Evolutionary conservation across 2,888 invertebrate species (phyloP).

Genomic region (Chrysolina americana): DNA sequence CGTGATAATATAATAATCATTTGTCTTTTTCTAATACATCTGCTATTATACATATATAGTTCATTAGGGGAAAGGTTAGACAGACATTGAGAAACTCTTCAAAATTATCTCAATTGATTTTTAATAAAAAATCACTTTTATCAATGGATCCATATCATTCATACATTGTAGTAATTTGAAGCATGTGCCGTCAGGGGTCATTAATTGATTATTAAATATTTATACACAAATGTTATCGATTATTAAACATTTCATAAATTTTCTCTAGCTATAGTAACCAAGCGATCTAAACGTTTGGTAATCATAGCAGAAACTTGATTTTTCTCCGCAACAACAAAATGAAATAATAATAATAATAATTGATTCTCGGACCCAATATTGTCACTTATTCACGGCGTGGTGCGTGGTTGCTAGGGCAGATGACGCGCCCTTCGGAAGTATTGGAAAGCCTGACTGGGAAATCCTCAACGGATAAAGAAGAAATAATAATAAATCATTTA

Average conservation of each 20-base stretch:
- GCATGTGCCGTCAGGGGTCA: constrained; percentile 13
- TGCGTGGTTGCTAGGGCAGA: too few relatives aligned
- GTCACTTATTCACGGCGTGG: too few relatives aligned
- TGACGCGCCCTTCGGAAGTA: too few relatives aligned
- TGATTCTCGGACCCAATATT: too few relatives aligned
- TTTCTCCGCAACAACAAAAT: too few relatives aligned
- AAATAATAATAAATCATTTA: too few relatives aligned
- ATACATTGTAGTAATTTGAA: background rate
- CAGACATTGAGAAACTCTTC: background rate
- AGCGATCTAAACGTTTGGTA: background rate
- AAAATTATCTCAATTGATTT: constrained; percentile 1
- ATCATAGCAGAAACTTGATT: too few relatives aligned
- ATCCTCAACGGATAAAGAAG: too few relatives aligned
- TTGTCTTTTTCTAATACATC: background rate
- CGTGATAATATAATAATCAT: too few relatives aligned
- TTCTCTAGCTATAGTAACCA: background rate
- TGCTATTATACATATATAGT: background rate
- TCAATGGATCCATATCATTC: background rate
- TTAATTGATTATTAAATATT: background rate
- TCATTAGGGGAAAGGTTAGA: background rate
- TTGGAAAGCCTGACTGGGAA: too few relatives aligned
- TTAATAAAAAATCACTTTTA: background rate
- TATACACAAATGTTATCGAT: background rate
- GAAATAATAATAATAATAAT: too few relatives aligned
- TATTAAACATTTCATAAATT: constrained; percentile 3